phyloP scores from a whole-genome alignment of 2,113 vertebrate species.

The Tautogolabrus adspersus region DNA sequence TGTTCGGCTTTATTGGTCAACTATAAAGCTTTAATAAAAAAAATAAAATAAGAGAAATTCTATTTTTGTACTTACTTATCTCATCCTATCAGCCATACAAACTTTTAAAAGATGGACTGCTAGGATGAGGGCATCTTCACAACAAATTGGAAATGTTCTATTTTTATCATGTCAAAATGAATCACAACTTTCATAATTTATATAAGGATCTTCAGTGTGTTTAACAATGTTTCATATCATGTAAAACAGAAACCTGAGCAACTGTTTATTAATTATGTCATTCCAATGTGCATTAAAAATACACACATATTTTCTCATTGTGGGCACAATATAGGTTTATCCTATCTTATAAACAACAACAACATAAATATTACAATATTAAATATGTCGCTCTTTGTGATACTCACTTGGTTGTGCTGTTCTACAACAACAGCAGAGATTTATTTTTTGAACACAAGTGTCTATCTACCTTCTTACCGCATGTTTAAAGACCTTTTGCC shows the following conservation, averaged over 20 bases:
- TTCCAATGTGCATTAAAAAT: background rate
- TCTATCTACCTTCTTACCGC: background rate
- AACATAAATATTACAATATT: background rate
- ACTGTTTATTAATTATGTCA: background rate
- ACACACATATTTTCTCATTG: background rate
- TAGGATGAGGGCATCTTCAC: no score
- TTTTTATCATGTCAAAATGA: background rate
- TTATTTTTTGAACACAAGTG: background rate
- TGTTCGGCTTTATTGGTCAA: background rate
- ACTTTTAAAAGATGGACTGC: no score
- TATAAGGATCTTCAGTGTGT: background rate
- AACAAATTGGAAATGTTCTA: no score
- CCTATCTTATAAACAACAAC: background rate
- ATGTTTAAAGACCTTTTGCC: background rate
- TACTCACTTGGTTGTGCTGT: background rate
- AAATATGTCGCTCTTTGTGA: no score
- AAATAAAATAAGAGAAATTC: no score
- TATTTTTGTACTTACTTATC: background rate
- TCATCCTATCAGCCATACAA: no score
- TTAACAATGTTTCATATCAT: no score
- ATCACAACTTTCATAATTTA: background rate
- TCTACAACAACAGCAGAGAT: background rate
- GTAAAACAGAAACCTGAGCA: background rate
- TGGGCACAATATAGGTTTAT: no score
- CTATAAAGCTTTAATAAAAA: no score